A percentile compares a stretch with the other conserved stretches of the same genome.
These are phyloP conservation scores for Daptonema setosum DNA, from an alignment of 2,888 invertebrate species.

Conservation along the genomic window DNA sequence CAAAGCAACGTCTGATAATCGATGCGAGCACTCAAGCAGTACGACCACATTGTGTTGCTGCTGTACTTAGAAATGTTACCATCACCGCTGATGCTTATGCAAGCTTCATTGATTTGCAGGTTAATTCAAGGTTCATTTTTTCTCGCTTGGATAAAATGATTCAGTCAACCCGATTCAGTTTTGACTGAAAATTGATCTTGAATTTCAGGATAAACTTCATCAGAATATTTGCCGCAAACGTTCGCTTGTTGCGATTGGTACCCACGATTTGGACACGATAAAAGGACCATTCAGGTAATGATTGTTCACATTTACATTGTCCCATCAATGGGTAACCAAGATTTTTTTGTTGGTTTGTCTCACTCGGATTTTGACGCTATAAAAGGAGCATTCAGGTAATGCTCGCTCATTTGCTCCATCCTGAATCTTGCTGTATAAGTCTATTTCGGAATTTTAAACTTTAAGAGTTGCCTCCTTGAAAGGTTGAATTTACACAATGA, in stretches of 20 bases:
- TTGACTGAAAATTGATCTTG: background rate
- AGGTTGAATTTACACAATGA: too few species aligned
- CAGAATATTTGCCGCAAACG: conserved; percentile 62
- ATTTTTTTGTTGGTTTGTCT: too few species aligned
- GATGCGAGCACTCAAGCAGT: conserved; percentile 30
- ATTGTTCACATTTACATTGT: background rate
- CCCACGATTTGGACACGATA: conserved; percentile 82
- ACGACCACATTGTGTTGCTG: conserved; percentile 56
- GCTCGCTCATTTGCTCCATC: conserved; percentile 31
- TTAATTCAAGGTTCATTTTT: too few species aligned
- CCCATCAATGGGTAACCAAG: background rate
- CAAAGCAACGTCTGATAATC: conserved; percentile 6
- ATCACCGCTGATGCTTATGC: conserved; percentile 38
- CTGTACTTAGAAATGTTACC: conserved; percentile 61
- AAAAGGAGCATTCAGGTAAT: too few species aligned
- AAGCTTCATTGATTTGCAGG: conserved; percentile 56
- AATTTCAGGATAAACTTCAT: conserved; percentile 62
- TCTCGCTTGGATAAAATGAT: too few species aligned
- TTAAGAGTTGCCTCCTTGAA: too few species aligned
- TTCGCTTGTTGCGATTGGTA: conserved; percentile 36
- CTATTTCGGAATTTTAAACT: too few species aligned
- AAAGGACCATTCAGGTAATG: conserved; percentile 13
- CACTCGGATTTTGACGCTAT: background rate
- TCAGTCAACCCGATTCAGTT: background rate
- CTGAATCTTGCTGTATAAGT: too few species aligned